phyloP scores from a whole-genome alignment of 2,113 vertebrate genomes.

The Rutilus rutilus region DNA sequence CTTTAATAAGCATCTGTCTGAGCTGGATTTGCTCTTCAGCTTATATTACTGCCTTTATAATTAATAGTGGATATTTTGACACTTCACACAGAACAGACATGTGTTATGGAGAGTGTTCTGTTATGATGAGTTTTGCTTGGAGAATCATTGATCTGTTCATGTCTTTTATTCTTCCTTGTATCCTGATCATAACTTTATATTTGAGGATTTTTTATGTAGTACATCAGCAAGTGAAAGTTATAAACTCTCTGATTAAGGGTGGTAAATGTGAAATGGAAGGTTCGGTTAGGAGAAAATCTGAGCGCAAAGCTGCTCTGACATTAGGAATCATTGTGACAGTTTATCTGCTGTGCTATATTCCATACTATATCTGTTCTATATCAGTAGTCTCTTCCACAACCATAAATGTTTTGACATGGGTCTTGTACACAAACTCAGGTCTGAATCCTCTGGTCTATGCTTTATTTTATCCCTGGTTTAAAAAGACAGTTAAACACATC shows the following conservation, averaged over 20 bases:
- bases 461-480: conserved; percentile 29
- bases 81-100: not conserved
- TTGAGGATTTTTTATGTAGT: conserved; percentile 10
- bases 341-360: conserved; percentile 10
- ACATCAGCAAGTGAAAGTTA: conserved; percentile 6
- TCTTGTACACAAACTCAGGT: not conserved
- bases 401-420: not conserved
- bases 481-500: not conserved
- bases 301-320: conserved; percentile 10
- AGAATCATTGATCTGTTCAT: not conserved
- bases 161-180: not conserved
- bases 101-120: not conserved
- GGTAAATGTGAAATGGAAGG: not conserved
- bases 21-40: conserved; percentile 43
- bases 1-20: no score
- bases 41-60: not conserved
- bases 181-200: conserved; percentile 8
- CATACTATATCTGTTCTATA: not conserved
- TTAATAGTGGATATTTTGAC: not conserved
- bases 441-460: conserved; percentile 7
- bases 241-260: not conserved
- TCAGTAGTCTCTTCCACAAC: not conserved
- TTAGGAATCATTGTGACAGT: conserved; percentile 10
- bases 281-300: not conserved
- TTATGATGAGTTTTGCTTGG: not conserved